Percentiles rank a stretch among this genome's conserved stretches.
phyloP scores from a whole-genome alignment of 1,140 invertebrate species.

The Druon quercuslanigerum region DNA sequence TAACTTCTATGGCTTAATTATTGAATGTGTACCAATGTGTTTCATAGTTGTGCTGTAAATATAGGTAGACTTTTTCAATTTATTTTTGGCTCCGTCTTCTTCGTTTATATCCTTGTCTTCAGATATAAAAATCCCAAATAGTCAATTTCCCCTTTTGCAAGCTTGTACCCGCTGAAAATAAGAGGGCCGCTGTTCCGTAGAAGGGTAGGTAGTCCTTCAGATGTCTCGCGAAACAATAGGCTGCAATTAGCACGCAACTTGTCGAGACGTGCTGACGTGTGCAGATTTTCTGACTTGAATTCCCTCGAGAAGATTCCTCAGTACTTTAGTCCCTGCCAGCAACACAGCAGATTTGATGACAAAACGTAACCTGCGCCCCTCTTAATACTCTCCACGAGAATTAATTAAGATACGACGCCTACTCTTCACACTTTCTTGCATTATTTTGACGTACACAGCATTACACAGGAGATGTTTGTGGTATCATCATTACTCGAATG shows the following conservation, averaged over 20 bases:
- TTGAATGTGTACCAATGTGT: no score
- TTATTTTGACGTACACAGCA: no score
- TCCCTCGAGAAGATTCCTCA: constrained; percentile 20
- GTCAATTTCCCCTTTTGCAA: neutral
- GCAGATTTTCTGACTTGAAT: constrained; percentile 53
- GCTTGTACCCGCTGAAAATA: constrained; percentile 3
- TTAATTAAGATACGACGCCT: constrained; percentile 17
- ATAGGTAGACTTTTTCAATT: no score
- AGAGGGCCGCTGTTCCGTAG: neutral
- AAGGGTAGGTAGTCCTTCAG: constrained; percentile 43
- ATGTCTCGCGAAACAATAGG: constrained; percentile 53
- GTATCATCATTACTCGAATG: no score
- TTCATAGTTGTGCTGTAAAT: no score
- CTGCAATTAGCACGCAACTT: constrained; percentile 59
- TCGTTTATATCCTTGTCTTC: no score
- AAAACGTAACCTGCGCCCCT: constrained; percentile 23
- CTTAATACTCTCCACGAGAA: neutral
- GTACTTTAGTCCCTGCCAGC: neutral
- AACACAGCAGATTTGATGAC: constrained; percentile 21
- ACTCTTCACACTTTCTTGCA: neutral
- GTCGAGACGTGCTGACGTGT: constrained; percentile 61
- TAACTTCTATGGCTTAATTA: no score
- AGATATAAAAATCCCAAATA: neutral
- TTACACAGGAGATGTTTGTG: no score
- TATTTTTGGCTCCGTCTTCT: no score